Evolutionary conservation across 2,797 vertebrate species (phyloP).

Genomic region (Momotus momota): DNA sequence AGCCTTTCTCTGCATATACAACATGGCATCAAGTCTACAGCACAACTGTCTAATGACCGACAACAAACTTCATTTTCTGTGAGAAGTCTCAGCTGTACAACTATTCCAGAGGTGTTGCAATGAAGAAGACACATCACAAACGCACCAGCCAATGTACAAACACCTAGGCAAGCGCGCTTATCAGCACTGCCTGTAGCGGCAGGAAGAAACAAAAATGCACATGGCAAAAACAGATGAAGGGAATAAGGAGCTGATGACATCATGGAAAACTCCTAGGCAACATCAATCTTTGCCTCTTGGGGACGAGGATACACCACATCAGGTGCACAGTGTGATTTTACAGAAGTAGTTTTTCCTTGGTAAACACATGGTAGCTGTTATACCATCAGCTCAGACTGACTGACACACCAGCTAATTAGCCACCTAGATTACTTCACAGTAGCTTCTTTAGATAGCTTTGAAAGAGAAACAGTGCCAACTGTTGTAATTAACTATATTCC

Average conservation of each 20-base stretch:
- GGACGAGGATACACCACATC: fast-evolving
- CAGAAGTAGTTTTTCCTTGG: neutral
- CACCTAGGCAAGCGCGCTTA: neutral
- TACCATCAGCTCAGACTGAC: neutral
- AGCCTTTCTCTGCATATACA: neutral
- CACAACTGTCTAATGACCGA: slow-evolving; percentile 29
- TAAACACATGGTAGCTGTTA: fast-evolving
- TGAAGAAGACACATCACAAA: neutral
- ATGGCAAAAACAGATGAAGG: neutral
- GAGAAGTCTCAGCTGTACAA: slow-evolving; percentile 52
- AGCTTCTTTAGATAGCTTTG: neutral
- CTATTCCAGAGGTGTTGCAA: slow-evolving; percentile 35
- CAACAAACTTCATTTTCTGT: slow-evolving; percentile 37
- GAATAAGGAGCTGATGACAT: neutral
- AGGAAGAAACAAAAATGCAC: neutral
- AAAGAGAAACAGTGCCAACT: neutral
- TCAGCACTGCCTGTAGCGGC: neutral
- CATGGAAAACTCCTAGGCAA: neutral
- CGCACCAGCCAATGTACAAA: neutral
- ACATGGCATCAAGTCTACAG: neutral
- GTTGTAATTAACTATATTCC: neutral
- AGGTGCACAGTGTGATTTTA: neutral
- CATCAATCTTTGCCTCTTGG: neutral
- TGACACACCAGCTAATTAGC: neutral
- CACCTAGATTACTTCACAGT: neutral